phyloP scores from a whole-genome alignment of 2,888 invertebrate species.

The Mythimna vitellina region DNA sequence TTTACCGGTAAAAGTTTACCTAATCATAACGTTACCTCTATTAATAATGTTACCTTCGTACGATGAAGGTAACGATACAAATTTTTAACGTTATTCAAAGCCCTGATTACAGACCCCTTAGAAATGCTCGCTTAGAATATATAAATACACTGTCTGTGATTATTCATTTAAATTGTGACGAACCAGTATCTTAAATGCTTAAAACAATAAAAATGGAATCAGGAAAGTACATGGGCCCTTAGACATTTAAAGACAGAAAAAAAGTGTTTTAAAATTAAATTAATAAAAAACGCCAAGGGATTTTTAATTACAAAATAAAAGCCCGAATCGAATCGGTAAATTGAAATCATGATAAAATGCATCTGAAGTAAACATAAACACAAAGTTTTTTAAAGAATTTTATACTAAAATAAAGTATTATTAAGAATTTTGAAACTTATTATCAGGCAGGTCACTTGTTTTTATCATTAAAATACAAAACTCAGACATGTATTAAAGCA shows the following conservation, averaged over 20 bases:
- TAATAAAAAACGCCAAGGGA: not conserved
- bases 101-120: not conserved
- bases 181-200: slow-evolving; percentile 13
- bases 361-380: slow-evolving; percentile 1
- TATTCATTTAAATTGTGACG: not conserved
- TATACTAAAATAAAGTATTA: not conserved
- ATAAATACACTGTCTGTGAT: not conserved
- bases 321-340: not conserved
- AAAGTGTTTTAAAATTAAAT: not conserved
- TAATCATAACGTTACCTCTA: no score
- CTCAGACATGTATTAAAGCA: slow-evolving; percentile 15
- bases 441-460: slow-evolving; percentile 49
- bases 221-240: not conserved
- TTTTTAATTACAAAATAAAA: not conserved
- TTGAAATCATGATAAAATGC: slow-evolving; percentile 32
- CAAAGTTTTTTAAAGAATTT: no score
- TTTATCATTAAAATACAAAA: slow-evolving; percentile 45
- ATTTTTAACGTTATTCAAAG: no score
- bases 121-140: not conserved
- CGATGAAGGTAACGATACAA: no score
- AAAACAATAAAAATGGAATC: not conserved
- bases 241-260: not conserved
- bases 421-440: slow-evolving; percentile 8
- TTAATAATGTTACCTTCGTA: no score
- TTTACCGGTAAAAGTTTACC: no score